Percentiles rank a stretch among this genome's conserved stretches.
Conservation (phyloP, 2,888 invertebrate species). For the Panopea generosa region DNA sequence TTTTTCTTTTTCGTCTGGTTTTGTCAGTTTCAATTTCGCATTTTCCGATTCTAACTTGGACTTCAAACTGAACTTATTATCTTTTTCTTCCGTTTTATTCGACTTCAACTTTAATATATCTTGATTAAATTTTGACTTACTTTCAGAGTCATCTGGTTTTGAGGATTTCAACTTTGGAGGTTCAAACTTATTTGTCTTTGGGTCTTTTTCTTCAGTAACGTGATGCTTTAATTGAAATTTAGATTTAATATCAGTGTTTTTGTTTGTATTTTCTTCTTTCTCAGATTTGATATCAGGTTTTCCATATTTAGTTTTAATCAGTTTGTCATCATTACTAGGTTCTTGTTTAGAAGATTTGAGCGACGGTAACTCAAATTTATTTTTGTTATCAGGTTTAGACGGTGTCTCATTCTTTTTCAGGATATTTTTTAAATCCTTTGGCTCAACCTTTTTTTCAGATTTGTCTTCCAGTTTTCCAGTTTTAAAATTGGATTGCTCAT, state of each 20-base stretch:
- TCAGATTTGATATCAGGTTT: constrained; percentile 24
- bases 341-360: constrained; percentile 29
- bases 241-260: not conserved
- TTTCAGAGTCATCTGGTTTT: constrained; percentile 9
- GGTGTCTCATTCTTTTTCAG: not conserved
- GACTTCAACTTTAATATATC: constrained; percentile 38
- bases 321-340: constrained; percentile 22
- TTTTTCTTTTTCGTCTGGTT: no score
- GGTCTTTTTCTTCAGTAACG: constrained; percentile 17
- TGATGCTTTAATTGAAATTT: not conserved
- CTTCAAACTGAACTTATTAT: constrained; percentile 11
- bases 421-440: constrained; percentile 12
- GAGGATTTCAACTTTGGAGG: constrained; percentile 34
- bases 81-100: constrained; percentile 8
- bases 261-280: not conserved
- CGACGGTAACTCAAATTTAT: constrained; percentile 27
- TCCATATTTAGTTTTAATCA: constrained; percentile 36
- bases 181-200: constrained; percentile 28
- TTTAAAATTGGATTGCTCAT: not conserved
- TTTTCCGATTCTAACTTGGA: constrained; percentile 15
- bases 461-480: constrained; percentile 3
- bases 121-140: no score
- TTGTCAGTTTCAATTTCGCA: no score
- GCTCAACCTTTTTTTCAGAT: not conserved
- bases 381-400: constrained; percentile 19